phyloP scores from a whole-genome alignment of 1,140 invertebrate genomes.

The Aphis craccivora region DNA sequence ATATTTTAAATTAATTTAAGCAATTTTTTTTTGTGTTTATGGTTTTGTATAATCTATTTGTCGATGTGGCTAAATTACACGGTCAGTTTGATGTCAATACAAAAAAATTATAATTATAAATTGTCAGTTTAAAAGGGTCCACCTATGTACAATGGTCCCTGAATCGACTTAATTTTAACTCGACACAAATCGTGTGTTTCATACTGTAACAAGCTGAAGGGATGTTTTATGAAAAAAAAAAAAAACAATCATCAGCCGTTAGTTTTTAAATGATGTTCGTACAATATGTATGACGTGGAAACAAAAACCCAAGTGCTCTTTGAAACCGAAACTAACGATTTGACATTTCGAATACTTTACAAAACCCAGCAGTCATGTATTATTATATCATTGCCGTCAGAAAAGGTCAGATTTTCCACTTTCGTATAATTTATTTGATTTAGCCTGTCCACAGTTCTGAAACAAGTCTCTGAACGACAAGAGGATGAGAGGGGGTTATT shows the following conservation, averaged over 20 bases:
- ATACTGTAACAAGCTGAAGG: neutral
- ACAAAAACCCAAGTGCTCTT: conserved; percentile 5
- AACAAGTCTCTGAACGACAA: neutral
- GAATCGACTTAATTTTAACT: neutral
- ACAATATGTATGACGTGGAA: neutral
- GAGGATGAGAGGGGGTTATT: too few relatives aligned
- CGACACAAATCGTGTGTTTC: neutral
- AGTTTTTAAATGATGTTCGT: neutral
- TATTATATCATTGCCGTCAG: neutral
- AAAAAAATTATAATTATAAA: neutral
- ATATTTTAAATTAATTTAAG: neutral
- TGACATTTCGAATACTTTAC: conserved; percentile 21
- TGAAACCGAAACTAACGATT: neutral
- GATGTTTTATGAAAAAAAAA: neutral
- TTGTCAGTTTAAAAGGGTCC: neutral
- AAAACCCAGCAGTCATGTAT: neutral
- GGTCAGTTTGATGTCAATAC: neutral
- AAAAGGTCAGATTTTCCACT: neutral
- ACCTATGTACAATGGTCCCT: neutral
- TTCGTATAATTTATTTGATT: conserved; percentile 12
- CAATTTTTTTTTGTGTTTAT: neutral
- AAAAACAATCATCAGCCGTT: neutral
- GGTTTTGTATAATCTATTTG: neutral
- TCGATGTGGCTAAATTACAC: neutral
- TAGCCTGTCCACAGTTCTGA: neutral